Conservation (phyloP, 2,797 vertebrate genomes). For the Telmatherina bonti region DNA sequence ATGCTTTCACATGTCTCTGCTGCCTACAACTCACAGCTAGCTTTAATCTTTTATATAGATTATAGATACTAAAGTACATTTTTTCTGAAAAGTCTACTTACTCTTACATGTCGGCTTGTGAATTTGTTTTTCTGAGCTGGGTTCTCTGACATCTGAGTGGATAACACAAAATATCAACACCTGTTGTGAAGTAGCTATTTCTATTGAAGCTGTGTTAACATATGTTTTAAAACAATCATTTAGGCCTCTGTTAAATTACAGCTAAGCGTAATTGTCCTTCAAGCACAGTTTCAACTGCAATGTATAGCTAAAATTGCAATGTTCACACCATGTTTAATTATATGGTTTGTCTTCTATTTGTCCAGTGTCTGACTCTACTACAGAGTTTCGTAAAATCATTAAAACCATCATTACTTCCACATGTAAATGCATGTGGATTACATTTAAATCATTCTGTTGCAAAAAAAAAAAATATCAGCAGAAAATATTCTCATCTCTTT, state of each 20-base stretch:
- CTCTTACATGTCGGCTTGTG: slow-evolving; percentile 51
- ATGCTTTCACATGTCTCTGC: slow-evolving; percentile 36
- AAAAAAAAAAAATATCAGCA: not conserved
- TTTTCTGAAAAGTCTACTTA: slow-evolving; percentile 49
- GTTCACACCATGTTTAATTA: not conserved
- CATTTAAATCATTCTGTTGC: slow-evolving; percentile 17
- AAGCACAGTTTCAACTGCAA: slow-evolving; percentile 2
- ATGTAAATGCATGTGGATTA: slow-evolving; percentile 28
- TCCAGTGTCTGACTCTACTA: not conserved
- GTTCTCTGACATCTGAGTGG: slow-evolving; percentile 37
- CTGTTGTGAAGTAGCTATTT: slow-evolving; percentile 7
- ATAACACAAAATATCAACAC: slow-evolving; percentile 18
- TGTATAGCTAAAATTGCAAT: slow-evolving; percentile 21
- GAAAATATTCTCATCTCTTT: not conserved
- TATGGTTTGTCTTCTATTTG: not conserved
- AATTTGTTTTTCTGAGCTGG: slow-evolving; percentile 40
- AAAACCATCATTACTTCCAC: slow-evolving; percentile 27
- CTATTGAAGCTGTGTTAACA: not conserved
- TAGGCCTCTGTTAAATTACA: not conserved
- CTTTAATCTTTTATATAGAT: slow-evolving; percentile 72
- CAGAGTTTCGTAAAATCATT: not conserved
- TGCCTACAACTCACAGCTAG: slow-evolving; percentile 53
- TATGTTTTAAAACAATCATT: slow-evolving; percentile 4
- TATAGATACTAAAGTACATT: slow-evolving; percentile 59
- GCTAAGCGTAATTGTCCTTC: slow-evolving; percentile 26